phyloP scores from a whole-genome alignment of 2,113 vertebrate species.

The Platycercus adscitus region DNA sequence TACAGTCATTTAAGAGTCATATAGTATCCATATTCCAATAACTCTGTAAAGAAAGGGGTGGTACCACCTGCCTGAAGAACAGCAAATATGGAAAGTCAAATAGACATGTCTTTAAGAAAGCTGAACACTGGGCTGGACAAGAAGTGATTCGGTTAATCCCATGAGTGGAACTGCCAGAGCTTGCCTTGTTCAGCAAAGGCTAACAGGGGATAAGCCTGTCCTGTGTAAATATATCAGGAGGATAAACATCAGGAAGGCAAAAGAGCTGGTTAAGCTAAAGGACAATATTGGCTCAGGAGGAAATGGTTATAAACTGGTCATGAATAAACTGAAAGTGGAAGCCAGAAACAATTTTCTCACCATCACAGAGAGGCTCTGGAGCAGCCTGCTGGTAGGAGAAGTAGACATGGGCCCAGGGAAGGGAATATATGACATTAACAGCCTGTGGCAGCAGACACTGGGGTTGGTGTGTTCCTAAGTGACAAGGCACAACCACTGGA shows the following conservation, averaged over 20 bases:
- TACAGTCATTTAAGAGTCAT: background rate
- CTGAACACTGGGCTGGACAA: background rate
- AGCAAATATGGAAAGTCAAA: background rate
- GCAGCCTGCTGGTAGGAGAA: background rate
- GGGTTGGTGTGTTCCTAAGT: background rate
- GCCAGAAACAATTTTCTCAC: slow-evolving; percentile 21
- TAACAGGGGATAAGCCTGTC: background rate
- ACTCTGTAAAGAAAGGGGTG: background rate
- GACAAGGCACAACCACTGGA: background rate
- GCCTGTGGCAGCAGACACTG: background rate
- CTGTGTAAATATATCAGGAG: slow-evolving; percentile 32
- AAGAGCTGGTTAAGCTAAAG: slow-evolving; percentile 40
- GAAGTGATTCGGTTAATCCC: background rate
- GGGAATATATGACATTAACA: background rate
- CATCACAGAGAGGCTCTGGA: background rate
- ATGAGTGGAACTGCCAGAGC: background rate
- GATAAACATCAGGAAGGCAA: slow-evolving; percentile 9
- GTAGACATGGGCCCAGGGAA: background rate
- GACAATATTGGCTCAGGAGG: slow-evolving; percentile 43
- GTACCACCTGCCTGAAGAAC: background rate
- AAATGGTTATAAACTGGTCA: slow-evolving; percentile 19
- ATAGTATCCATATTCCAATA: background rate
- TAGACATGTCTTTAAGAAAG: background rate
- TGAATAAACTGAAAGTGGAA: slow-evolving; percentile 29
- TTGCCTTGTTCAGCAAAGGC: slow-evolving; percentile 1